phyloP scores from a whole-genome alignment of 92 coral and sea anemone genomes.

The Palythoa caribaeorum region DNA sequence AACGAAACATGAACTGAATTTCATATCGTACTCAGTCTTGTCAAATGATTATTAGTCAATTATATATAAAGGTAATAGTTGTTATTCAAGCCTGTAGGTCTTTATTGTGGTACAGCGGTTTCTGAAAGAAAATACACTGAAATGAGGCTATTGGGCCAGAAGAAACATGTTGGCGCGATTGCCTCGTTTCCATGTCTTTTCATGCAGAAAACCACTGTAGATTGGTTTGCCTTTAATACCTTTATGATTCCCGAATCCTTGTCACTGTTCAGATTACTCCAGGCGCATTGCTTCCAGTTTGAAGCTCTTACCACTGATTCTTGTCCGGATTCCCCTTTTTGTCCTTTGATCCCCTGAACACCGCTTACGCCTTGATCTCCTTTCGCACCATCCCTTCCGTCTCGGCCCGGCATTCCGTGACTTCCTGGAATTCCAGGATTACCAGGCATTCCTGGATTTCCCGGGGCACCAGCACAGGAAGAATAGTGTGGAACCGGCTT shows the following conservation, averaged over 20 bases:
- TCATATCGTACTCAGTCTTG: too few species aligned
- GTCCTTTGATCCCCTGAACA: not conserved
- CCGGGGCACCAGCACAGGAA: slow-evolving; percentile 8
- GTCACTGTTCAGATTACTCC: slow-evolving; percentile 12
- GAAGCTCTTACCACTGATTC: not conserved
- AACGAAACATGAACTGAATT: too few species aligned
- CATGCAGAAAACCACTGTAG: too few species aligned
- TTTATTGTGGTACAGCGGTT: too few species aligned
- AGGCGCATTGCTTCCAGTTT: slow-evolving; percentile 42
- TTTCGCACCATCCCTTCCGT: slow-evolving; percentile 12
- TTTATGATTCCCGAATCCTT: slow-evolving; percentile 20
- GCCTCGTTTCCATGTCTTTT: too few species aligned
- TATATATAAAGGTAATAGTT: too few species aligned
- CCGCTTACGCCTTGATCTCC: slow-evolving; percentile 10
- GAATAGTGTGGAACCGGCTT: not conserved
- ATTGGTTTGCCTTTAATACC: not conserved
- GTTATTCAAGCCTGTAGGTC: too few species aligned
- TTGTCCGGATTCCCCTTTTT: slow-evolving; percentile 7
- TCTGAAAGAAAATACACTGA: too few species aligned
- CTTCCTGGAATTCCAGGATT: slow-evolving; percentile 33
- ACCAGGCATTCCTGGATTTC: slow-evolving; percentile 36
- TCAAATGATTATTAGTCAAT: too few species aligned
- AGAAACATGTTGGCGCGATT: too few species aligned
- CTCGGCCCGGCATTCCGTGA: slow-evolving; percentile 44
- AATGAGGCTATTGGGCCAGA: not conserved